Base-by-base conservation (phyloP, 1,140 invertebrate species). In the Asobara japonica region DNA sequence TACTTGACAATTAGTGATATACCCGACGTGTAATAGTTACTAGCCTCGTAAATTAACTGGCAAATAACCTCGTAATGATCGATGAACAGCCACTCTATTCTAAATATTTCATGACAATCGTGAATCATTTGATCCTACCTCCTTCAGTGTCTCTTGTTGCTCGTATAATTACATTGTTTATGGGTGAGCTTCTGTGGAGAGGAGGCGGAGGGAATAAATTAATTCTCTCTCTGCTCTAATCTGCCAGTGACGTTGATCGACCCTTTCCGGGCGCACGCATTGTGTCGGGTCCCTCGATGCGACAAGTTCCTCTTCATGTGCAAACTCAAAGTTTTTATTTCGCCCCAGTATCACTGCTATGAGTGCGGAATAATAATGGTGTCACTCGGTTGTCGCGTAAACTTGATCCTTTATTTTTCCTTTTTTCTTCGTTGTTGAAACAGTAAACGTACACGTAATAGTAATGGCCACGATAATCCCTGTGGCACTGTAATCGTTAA, bases 221-320 rank as follows among this genome's bases (percentile, higher is more conserved):
- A 78, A 71, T 73, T 64, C 16, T 33, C 71, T 60, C 66, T 71
- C 69, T 67, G 70, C 70, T 71, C 65, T 73, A 76, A 74, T 76
- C 71, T 62, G 22, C 65, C 67, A 69, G 33, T 45, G 51, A 36
- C 29, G 73, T 71, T 78, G 75, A 78, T 76, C 65, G 71, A 72
- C 64, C 56, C 71, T 67, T 78, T 78, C 77, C 77, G 77, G 77
- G 27, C 60, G 31, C 60, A 69, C 51, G 22, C 51, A 76, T 78
- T 74, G 66, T 65, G 61, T 71, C 10, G n/a, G 20, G 22, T n/a
- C 45, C 45, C 29, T 51, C 33, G 29, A 64, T 18, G 16, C 8
- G 27, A 36, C 61, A 64, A 18, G 29, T 31, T 64, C 27, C 29
- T 36, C 61, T 48, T 48, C 36, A 29, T 31, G 11, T 48, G 41